A percentile compares a stretch with the other conserved stretches of the same genome.
Evolutionary conservation across 2,797 vertebrate genomes (phyloP).

Genomic region (Sebastolobus altivelis): DNA sequence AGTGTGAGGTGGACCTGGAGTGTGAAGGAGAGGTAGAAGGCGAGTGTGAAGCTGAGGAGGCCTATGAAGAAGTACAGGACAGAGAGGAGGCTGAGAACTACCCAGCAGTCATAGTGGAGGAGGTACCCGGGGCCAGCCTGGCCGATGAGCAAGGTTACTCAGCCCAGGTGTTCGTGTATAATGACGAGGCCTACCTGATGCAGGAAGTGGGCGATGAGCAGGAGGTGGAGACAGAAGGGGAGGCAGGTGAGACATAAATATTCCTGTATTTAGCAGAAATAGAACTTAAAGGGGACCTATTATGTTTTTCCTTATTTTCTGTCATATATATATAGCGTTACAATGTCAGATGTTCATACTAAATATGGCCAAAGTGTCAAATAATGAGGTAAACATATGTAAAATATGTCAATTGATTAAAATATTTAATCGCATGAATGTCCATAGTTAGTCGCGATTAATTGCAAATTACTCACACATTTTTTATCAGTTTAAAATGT

Average conservation of each 20-base stretch:
- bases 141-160: conserved; percentile 87
- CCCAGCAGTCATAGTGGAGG: conserved; percentile 93
- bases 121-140: conserved; percentile 87
- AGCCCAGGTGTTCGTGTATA: conserved; percentile 91
- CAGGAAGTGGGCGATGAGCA: conserved; percentile 93
- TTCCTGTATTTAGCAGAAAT: background rate
- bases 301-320: too few species aligned
- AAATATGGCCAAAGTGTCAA: too few species aligned
- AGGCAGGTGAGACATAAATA: conserved; percentile 67
- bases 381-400: too few species aligned
- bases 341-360: too few species aligned
- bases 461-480: too few species aligned
- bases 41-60: conserved; percentile 86
- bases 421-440: too few species aligned
- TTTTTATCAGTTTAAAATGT: too few species aligned
- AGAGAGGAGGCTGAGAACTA: conserved; percentile 83
- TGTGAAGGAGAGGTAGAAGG: conserved; percentile 78
- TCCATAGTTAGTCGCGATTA: too few species aligned
- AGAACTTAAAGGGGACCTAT: too few species aligned
- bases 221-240: conserved; percentile 89
- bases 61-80: conserved; percentile 78
- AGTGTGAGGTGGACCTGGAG: conserved; percentile 79
- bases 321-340: too few species aligned
- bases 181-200: conserved; percentile 92
- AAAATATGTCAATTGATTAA: too few species aligned